Percentiles rank a stretch among this genome's conserved stretches.
Evolutionary conservation across 1,140 invertebrate genomes (phyloP).

Genomic region (Zaprionus capensis): DNA sequence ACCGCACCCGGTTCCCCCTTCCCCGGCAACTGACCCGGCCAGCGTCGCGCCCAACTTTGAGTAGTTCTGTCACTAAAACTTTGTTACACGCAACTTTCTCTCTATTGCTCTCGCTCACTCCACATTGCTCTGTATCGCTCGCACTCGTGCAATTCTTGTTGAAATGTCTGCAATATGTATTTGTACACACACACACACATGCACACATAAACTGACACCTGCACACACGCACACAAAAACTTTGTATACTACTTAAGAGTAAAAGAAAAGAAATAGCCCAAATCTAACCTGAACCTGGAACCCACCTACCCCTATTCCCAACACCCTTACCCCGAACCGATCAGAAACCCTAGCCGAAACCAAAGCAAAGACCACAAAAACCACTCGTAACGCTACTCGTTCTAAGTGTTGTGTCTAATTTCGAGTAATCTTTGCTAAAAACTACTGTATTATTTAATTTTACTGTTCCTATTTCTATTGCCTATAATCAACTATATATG

Average conservation of each 20-base stretch:
- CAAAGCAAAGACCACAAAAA: constrained; percentile 12
- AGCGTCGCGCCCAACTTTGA: constrained; percentile 32
- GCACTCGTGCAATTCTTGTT: constrained; percentile 55
- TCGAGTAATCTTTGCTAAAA: constrained; percentile 53
- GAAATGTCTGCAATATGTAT: constrained; percentile 62
- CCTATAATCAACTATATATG: constrained; percentile 51
- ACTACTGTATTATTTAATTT: constrained; percentile 44
- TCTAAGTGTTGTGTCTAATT: constrained; percentile 62
- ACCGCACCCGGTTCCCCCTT: not conserved
- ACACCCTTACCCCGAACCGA: not conserved
- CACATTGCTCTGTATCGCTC: constrained; percentile 32
- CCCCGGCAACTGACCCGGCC: not conserved
- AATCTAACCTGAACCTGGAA: constrained; percentile 12
- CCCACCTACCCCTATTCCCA: not conserved
- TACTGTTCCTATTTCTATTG: constrained; percentile 55
- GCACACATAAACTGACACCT: constrained; percentile 15
- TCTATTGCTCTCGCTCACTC: not conserved
- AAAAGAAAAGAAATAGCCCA: constrained; percentile 5
- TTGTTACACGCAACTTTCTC: constrained; percentile 36
- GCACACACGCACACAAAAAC: constrained; percentile 23
- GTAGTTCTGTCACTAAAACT: constrained; percentile 42
- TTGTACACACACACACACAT: constrained; percentile 31
- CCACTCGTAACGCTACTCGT: constrained; percentile 50
- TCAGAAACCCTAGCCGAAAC: constrained; percentile 1
- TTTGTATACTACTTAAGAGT: constrained; percentile 13